Evolutionary conservation across 2,797 vertebrate species (phyloP).

Genomic region (Rachycentron canadum): DNA sequence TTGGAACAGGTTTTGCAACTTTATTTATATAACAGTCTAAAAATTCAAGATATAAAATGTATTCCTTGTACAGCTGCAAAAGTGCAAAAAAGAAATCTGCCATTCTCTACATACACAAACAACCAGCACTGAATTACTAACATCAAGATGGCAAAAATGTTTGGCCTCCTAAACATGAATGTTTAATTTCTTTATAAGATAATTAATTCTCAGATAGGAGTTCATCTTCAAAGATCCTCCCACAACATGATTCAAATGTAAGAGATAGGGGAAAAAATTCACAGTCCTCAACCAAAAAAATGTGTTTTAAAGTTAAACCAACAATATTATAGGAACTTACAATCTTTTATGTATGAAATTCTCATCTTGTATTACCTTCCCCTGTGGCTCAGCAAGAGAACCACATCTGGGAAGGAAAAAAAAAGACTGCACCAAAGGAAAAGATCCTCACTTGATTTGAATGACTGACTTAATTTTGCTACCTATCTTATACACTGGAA

Average conservation of each 20-base stretch:
- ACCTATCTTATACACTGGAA: background rate
- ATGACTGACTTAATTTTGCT: background rate
- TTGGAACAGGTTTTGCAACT: conserved; percentile 38
- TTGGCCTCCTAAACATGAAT: conserved; percentile 19
- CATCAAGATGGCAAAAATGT: conserved; percentile 28
- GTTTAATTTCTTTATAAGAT: conserved; percentile 8
- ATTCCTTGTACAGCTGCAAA: conserved; percentile 31
- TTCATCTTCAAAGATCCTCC: background rate
- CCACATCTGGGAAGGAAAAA: background rate
- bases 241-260: background rate
- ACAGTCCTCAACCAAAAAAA: background rate
- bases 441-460: background rate
- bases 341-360: background rate
- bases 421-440: background rate
- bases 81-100: conserved; percentile 37
- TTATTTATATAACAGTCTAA: conserved; percentile 23
- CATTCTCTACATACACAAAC: conserved; percentile 25
- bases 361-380: background rate
- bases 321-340: background rate
- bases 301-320: background rate
- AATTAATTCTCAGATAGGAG: background rate
- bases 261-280: background rate
- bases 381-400: background rate
- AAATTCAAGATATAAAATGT: conserved; percentile 51
- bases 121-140: conserved; percentile 4